These are phyloP conservation scores for Gymnothorax reevesii DNA, from an alignment of 2,797 vertebrate genomes.

Conservation along the genomic window DNA sequence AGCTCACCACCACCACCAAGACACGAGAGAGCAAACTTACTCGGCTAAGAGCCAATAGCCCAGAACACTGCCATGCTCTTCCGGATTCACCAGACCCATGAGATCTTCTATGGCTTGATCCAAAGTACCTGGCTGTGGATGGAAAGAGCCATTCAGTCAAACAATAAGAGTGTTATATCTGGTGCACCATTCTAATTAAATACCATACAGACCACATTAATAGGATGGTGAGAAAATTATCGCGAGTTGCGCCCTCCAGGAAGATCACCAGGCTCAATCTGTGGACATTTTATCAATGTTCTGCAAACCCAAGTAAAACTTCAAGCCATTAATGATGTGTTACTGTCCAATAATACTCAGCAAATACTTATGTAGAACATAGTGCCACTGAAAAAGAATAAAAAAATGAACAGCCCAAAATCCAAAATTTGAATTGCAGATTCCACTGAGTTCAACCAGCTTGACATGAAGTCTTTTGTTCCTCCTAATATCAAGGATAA, in stretches of 20 bases:
- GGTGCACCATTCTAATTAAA: slow-evolving; percentile 1
- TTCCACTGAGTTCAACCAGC: neutral
- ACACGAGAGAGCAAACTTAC: slow-evolving; percentile 60
- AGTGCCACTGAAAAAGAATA: no score
- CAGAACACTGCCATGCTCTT: slow-evolving; percentile 67
- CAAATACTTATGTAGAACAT: no score
- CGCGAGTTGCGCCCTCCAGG: no score
- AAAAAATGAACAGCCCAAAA: neutral
- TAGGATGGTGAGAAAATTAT: no score
- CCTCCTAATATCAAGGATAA: no score
- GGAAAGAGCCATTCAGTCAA: slow-evolving; percentile 33
- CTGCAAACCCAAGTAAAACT: no score
- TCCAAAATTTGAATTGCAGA: neutral
- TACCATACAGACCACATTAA: no score
- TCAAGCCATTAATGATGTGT: no score
- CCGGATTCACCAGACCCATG: slow-evolving; percentile 57
- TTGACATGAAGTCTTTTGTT: neutral
- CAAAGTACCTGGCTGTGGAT: slow-evolving; percentile 74
- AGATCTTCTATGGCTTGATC: slow-evolving; percentile 78
- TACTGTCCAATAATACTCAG: no score
- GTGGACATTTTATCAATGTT: no score
- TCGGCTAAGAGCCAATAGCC: slow-evolving; percentile 79
- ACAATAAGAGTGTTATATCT: slow-evolving; percentile 48
- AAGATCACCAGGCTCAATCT: no score
- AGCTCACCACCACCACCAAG: no score